phyloP scores from a whole-genome alignment of 2,797 vertebrate genomes.

The Enteromius afrohamiltoni region DNA sequence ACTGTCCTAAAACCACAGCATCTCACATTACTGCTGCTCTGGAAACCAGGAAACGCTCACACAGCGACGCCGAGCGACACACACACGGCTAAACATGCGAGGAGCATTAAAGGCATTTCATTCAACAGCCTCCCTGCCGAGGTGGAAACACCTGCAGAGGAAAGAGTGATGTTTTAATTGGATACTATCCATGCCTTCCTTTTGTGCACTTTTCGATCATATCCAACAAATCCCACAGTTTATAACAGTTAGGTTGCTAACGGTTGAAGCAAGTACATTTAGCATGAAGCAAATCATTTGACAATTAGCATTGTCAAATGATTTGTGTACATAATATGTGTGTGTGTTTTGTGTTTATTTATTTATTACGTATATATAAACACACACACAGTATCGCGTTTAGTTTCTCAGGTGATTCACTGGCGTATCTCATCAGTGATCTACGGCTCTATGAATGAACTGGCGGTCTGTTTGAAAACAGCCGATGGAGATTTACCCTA shows the following conservation, averaged over 20 bases:
- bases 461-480: too few species aligned
- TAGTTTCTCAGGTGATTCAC: too few species aligned
- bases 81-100: conserved; percentile 3
- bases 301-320: too few species aligned
- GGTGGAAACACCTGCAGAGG: conserved; percentile 43
- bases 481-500: too few species aligned
- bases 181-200: conserved; percentile 24
- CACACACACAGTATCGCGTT: too few species aligned
- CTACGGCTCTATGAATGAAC: too few species aligned
- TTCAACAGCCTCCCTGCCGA: not conserved
- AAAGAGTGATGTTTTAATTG: conserved; percentile 23
- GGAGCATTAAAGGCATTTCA: not conserved
- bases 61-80: conserved; percentile 7
- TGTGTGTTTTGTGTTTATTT: too few species aligned
- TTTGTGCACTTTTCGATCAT: conserved; percentile 14
- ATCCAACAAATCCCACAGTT: not conserved
- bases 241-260: not conserved
- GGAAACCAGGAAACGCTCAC: conserved; percentile 21
- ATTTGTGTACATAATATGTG: too few species aligned
- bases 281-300: too few species aligned
- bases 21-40: conserved; percentile 37
- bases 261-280: too few species aligned
- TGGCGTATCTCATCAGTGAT: too few species aligned
- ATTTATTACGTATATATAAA: too few species aligned
- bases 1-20: conserved; percentile 53